Conservation (phyloP, 2,113 vertebrate genomes). For the Xyrauchen texanus region DNA sequence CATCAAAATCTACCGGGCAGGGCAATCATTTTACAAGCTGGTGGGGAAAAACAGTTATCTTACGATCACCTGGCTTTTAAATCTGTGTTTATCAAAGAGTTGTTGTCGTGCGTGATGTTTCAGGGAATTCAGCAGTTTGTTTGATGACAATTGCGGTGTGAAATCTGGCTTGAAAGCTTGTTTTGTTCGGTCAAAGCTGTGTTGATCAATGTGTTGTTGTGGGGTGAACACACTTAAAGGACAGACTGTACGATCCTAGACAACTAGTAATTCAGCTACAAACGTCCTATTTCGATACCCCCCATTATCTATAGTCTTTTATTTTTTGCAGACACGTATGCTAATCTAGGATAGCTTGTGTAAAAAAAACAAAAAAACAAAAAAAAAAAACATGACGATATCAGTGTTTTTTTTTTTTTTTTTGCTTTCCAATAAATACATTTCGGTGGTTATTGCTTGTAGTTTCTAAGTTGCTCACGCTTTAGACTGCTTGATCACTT, state of each 20-base stretch:
- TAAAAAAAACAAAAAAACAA: constrained; percentile 54
- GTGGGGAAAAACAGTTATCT: not conserved
- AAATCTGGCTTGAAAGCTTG: constrained; percentile 33
- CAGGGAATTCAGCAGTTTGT: not conserved
- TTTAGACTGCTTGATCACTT: not conserved
- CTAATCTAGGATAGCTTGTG: constrained; percentile 41
- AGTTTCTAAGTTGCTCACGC: not conserved
- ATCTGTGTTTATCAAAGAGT: constrained; percentile 30
- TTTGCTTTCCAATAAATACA: not conserved
- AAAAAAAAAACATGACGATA: constrained; percentile 47
- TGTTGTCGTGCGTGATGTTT: not conserved
- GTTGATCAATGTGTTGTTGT: not conserved
- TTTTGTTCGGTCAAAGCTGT: constrained; percentile 44
- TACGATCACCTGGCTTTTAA: not conserved
- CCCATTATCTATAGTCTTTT: not conserved
- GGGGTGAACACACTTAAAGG: constrained; percentile 27
- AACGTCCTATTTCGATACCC: not conserved
- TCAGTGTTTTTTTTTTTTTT: not conserved
- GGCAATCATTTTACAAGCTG: constrained; percentile 52
- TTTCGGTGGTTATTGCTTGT: not conserved
- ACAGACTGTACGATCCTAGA: not conserved
- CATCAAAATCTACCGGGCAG: constrained; percentile 55
- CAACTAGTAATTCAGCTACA: not conserved
- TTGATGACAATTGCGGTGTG: not conserved
- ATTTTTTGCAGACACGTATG: constrained; percentile 20